A percentile compares a stretch with the other conserved stretches of the same genome.
Conservation (phyloP, 2,797 vertebrate species). For the Adrianichthys oophorus region DNA sequence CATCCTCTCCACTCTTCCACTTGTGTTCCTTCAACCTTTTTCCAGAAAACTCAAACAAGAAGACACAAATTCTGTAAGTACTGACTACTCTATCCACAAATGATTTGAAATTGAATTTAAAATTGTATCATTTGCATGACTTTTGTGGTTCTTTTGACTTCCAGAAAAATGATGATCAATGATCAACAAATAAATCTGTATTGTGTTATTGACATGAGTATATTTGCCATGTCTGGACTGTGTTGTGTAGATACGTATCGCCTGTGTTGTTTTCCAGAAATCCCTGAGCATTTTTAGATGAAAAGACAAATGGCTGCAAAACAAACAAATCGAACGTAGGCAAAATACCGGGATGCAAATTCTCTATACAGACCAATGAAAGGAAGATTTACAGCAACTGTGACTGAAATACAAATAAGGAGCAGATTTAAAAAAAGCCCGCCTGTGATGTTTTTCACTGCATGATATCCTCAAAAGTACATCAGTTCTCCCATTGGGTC, state of each 20-base stretch:
- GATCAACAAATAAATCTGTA: neutral
- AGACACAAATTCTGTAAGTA: slow-evolving; percentile 33
- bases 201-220: neutral
- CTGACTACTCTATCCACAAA: neutral
- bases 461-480: slow-evolving; percentile 43
- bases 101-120: neutral
- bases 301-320: slow-evolving; percentile 20
- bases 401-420: neutral
- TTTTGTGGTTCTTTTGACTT: neutral
- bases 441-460: slow-evolving; percentile 62
- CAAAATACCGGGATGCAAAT: slow-evolving; percentile 33
- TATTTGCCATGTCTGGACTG: neutral
- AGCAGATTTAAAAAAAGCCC: neutral
- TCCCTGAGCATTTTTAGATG: slow-evolving; percentile 18
- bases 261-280: neutral
- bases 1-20: neutral
- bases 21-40: neutral
- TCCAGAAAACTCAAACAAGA: neutral
- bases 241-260: neutral
- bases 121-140: neutral
- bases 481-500: slow-evolving; percentile 38
- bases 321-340: slow-evolving; percentile 4
- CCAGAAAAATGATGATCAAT: neutral
- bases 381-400: neutral
- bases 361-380: neutral